Evolutionary conservation across 2,888 invertebrate species (phyloP).

Genomic region (Caenorhabditis imperialis): DNA sequence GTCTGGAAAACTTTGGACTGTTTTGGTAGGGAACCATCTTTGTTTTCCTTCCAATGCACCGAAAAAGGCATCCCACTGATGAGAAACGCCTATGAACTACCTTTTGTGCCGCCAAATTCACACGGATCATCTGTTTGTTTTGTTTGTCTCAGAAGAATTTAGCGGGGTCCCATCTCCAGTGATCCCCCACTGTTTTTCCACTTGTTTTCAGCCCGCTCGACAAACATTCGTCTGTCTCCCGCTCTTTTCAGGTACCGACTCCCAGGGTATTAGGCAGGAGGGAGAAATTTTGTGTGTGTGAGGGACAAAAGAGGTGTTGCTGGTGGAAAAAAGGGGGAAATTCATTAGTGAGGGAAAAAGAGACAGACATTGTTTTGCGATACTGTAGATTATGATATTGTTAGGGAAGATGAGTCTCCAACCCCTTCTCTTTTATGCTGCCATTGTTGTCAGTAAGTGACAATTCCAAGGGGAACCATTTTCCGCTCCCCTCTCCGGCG

Average conservation of each 20-base stretch:
- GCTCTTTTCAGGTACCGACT: constrained; percentile 38
- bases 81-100: neutral
- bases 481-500: neutral
- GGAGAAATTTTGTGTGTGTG: constrained; percentile 31
- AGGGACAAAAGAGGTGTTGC: constrained; percentile 24
- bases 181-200: constrained; percentile 22
- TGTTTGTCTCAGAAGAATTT: constrained; percentile 5
- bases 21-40: too few species aligned
- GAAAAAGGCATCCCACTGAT: constrained; percentile 11
- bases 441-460: constrained; percentile 10
- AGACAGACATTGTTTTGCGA: constrained; percentile 43
- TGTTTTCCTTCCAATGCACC: neutral
- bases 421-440: constrained; percentile 7
- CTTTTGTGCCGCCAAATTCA: neutral
- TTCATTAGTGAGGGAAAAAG: constrained; percentile 45
- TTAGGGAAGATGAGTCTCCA: constrained; percentile 12
- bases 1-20: constrained; percentile 16
- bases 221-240: constrained; percentile 11
- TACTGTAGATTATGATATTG: constrained; percentile 52
- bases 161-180: constrained; percentile 1
- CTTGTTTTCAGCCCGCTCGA: neutral
- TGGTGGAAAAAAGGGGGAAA: constrained; percentile 25
- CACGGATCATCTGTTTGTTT: constrained; percentile 7
- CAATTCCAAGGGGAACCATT: neutral
- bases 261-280: constrained; percentile 27